These are phyloP conservation scores for Proales similis DNA, from an alignment of 1,140 invertebrate species.

Conservation along the genomic window DNA sequence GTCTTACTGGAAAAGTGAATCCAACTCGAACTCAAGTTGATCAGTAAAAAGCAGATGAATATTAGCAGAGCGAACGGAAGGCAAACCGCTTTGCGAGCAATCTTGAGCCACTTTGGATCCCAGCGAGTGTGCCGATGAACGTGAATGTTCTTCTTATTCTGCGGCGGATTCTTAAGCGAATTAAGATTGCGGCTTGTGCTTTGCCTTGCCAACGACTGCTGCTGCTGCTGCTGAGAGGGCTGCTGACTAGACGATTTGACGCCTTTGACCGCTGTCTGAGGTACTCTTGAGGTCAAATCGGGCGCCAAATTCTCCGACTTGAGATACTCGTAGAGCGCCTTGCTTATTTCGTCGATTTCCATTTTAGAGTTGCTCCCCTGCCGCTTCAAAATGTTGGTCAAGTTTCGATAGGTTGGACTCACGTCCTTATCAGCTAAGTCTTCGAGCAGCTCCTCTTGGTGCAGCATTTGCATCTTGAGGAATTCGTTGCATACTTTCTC, in stretches of 20 bases:
- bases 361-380: too few species aligned
- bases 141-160: slow-evolving; percentile 22
- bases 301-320: not conserved
- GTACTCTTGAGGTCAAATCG: too few species aligned
- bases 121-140: slow-evolving; percentile 16
- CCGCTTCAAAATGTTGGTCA: too few species aligned
- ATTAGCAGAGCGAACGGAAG: slow-evolving; percentile 19
- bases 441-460: not conserved
- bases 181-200: not conserved
- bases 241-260: too few species aligned
- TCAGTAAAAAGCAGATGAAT: slow-evolving; percentile 12
- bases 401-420: too few species aligned
- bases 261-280: too few species aligned
- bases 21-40: slow-evolving; percentile 19
- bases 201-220: too few species aligned
- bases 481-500: slow-evolving; percentile 3
- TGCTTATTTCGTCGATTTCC: slow-evolving; percentile 18
- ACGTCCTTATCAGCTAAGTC: not conserved
- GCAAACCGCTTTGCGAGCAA: slow-evolving; percentile 9
- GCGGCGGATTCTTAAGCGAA: slow-evolving; percentile 7
- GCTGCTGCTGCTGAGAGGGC: too few species aligned
- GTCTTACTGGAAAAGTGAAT: not conserved
- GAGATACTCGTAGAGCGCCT: slow-evolving; percentile 14
- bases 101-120: slow-evolving; percentile 27
- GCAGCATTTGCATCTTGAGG: not conserved